Evolutionary conservation across 2,888 invertebrate species (phyloP).

Genomic region (Chironomus riparius): DNA sequence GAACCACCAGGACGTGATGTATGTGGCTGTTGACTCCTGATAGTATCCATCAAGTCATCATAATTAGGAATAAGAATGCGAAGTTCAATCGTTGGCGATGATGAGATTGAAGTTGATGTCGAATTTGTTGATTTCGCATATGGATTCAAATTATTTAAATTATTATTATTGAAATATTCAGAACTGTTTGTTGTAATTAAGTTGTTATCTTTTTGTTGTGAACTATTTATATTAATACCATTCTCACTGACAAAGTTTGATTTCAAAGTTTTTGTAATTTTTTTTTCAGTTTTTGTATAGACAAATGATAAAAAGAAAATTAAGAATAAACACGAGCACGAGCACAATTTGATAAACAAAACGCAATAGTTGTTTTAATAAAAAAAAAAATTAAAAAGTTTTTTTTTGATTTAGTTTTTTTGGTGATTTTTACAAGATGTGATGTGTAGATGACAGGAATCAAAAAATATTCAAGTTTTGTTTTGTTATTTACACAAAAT

Average conservation of each 20-base stretch:
- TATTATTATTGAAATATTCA: conserved; percentile 4
- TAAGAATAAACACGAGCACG: conserved; percentile 21
- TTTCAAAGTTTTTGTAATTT: not conserved
- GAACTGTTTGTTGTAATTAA: conserved; percentile 5
- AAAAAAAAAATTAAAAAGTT: not conserved
- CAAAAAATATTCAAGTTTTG: not conserved
- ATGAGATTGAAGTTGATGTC: not conserved
- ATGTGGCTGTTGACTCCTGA: conserved; percentile 17
- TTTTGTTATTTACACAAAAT: conserved; percentile 16
- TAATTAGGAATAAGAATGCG: conserved; percentile 12
- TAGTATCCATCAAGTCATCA: conserved; percentile 9
- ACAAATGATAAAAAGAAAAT: not conserved
- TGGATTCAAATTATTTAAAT: conserved; percentile 19
- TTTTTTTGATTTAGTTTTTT: not conserved
- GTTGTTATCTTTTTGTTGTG: conserved; percentile 13
- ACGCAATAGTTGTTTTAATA: not conserved
- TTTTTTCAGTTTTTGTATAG: not conserved
- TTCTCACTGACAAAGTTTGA: conserved; percentile 10
- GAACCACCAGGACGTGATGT: conserved; percentile 9
- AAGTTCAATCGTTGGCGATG: not conserved
- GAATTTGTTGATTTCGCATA: conserved; percentile 16
- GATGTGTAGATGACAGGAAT: conserved; percentile 8
- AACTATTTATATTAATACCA: conserved; percentile 22
- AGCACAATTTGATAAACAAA: conserved; percentile 5
- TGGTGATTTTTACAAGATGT: conserved; percentile 22